These are phyloP conservation scores for Phoeniculus purpureus DNA, from an alignment of 2,797 vertebrate genomes.

Conservation along the genomic window DNA sequence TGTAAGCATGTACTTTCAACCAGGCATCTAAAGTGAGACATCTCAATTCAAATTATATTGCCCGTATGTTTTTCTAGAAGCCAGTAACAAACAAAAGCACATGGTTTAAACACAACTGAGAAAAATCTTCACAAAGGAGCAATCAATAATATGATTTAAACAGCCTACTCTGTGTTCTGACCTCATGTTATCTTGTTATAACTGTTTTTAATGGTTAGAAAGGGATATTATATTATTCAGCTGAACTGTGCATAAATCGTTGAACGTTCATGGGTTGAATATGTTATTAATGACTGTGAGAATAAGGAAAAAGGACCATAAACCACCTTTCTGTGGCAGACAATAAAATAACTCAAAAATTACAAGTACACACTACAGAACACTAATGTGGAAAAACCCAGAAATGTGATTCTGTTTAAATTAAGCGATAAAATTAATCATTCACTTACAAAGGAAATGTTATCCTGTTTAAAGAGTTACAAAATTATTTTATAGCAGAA, in stretches of 20 bases:
- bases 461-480: not conserved
- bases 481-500: not conserved
- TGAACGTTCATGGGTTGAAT: constrained; percentile 15
- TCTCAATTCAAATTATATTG: not conserved
- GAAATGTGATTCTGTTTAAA: constrained; percentile 2
- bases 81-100: not conserved
- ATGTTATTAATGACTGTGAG: constrained; percentile 35
- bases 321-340: constrained; percentile 38
- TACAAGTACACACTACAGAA: not conserved
- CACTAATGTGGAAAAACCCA: not conserved
- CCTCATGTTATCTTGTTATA: constrained; percentile 19
- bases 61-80: not conserved
- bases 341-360: constrained; percentile 59
- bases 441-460: not conserved
- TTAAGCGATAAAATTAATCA: not conserved
- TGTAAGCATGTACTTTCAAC: not conserved
- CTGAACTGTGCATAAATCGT: constrained; percentile 51
- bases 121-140: constrained; percentile 22
- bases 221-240: not conserved
- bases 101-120: constrained; percentile 2
- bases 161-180: not conserved
- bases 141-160: constrained; percentile 25
- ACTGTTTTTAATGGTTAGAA: constrained; percentile 39
- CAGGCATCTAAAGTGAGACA: not conserved
- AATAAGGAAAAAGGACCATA: constrained; percentile 35